Percentiles rank a stretch among this genome's conserved stretches.
Evolutionary conservation across 1,140 invertebrate genomes (phyloP).

Genomic region (Papilio machaon): DNA sequence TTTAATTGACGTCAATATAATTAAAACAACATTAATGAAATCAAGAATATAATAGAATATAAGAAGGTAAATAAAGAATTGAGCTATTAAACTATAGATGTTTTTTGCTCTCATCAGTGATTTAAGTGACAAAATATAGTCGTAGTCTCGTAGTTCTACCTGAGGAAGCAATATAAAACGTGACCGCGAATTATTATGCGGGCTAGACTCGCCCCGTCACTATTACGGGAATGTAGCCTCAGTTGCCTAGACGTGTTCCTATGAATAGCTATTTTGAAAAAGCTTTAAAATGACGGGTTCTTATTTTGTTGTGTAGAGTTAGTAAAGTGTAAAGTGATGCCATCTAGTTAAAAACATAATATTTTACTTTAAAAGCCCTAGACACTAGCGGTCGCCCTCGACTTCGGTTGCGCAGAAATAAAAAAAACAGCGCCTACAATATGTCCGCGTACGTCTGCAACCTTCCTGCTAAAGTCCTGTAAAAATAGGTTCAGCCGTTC

Average conservation of each 20-base stretch:
- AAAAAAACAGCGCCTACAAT: too few relatives aligned
- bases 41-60: background rate
- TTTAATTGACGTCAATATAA: background rate
- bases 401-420: too few relatives aligned
- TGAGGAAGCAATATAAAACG: slow-evolving; percentile 38
- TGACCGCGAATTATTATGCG: slow-evolving; percentile 34
- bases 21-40: background rate
- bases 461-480: too few relatives aligned
- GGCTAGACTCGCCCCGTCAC: background rate
- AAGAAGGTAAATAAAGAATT: background rate
- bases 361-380: too few relatives aligned
- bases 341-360: too few relatives aligned
- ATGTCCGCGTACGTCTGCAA: too few relatives aligned
- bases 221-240: background rate
- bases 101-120: background rate
- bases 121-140: slow-evolving; percentile 32
- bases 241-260: background rate
- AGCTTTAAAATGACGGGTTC: too few relatives aligned
- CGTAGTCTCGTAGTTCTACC: background rate
- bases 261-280: background rate
- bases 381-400: too few relatives aligned
- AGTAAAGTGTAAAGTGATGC: too few relatives aligned
- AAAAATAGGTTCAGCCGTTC: too few relatives aligned
- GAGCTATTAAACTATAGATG: background rate
- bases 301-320: too few relatives aligned